phyloP scores from a whole-genome alignment of 2,797 vertebrate genomes.

The Melanotaenia pygmaea region DNA sequence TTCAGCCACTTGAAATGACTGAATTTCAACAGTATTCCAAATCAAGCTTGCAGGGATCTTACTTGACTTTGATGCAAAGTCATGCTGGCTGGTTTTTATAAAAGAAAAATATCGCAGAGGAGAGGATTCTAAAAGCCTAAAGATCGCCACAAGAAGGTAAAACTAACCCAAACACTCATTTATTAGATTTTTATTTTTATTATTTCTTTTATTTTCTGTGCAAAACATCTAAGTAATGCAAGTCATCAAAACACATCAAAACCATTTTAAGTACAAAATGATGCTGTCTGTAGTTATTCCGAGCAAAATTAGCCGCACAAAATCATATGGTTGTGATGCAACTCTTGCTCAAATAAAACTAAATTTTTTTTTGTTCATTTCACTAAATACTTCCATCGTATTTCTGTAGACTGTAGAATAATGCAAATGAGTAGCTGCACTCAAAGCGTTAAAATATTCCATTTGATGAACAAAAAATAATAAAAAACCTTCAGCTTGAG shows the following conservation, averaged over 20 bases:
- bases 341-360: slow-evolving; percentile 81
- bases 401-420: slow-evolving; percentile 71
- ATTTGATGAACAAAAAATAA: slow-evolving; percentile 60
- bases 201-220: slow-evolving; percentile 73
- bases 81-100: slow-evolving; percentile 84
- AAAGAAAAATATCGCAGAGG: slow-evolving; percentile 86
- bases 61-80: slow-evolving; percentile 86
- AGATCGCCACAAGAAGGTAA: slow-evolving; percentile 87
- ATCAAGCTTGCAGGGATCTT: slow-evolving; percentile 86
- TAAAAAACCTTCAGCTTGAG: slow-evolving; percentile 70
- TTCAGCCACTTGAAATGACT: slow-evolving; percentile 82
- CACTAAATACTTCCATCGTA: slow-evolving; percentile 75
- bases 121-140: slow-evolving; percentile 87
- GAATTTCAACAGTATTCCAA: slow-evolving; percentile 84
- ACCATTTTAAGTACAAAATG: slow-evolving; percentile 73
- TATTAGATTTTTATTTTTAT: slow-evolving; percentile 76
- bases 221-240: slow-evolving; percentile 78
- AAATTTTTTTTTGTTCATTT: slow-evolving; percentile 72
- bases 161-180: slow-evolving; percentile 86
- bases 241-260: slow-evolving; percentile 77
- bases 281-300: slow-evolving; percentile 73
- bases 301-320: slow-evolving; percentile 77
- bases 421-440: slow-evolving; percentile 68
- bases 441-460: slow-evolving; percentile 68
- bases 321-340: slow-evolving; percentile 81